Conservation (phyloP, 2,797 vertebrate species). For the Hippoglossus hippoglossus region DNA sequence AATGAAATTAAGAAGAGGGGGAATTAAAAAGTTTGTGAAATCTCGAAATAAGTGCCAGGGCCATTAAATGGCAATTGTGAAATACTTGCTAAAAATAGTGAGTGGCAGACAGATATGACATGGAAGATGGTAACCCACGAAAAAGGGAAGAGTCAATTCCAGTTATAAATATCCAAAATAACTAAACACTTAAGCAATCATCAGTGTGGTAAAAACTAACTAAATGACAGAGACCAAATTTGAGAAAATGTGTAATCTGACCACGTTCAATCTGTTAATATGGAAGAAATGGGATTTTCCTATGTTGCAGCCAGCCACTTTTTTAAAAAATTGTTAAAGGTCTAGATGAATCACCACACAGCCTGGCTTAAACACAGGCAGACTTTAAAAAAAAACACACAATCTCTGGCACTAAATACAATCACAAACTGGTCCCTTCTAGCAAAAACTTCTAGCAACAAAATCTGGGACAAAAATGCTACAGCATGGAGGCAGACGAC, state of each 20-base stretch:
- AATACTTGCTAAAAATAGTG: background rate
- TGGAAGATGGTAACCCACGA: background rate
- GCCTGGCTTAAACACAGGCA: background rate
- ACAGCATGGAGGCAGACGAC: background rate
- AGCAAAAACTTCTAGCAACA: background rate
- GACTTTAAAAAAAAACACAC: background rate
- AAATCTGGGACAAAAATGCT: constrained; percentile 13
- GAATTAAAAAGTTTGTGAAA: too few relatives aligned
- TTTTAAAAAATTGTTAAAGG: background rate
- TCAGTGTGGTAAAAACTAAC: too few relatives aligned
- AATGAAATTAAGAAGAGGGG: too few relatives aligned
- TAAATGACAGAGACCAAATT: too few relatives aligned
- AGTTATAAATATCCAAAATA: too few relatives aligned
- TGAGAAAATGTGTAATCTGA: too few relatives aligned
- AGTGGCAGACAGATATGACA: background rate
- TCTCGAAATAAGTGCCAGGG: too few relatives aligned
- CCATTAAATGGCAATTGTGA: too few relatives aligned
- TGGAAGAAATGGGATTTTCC: too few relatives aligned
- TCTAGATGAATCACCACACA: background rate
- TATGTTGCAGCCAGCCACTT: too few relatives aligned
- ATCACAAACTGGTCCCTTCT: background rate
- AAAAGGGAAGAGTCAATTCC: background rate
- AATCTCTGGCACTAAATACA: background rate
- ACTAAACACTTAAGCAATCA: too few relatives aligned
- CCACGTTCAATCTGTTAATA: too few relatives aligned